A percentile compares a stretch with the other conserved stretches of the same genome.
Evolutionary conservation across 2,113 vertebrate species (phyloP).

Genomic region (Rattus norvegicus): GRCr8 NC_086026.1:117988001-117988500

Average conservation of each 20-base stretch:
- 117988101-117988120: background rate
- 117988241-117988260: background rate
- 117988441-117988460: background rate
- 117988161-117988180: no score
- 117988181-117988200: no score
- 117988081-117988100: background rate
- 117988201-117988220: no score
- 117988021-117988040: background rate
- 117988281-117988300: background rate
- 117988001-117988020: no score
- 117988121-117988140: background rate
- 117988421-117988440: background rate
- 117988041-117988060: background rate
- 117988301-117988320: background rate
- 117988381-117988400: background rate
- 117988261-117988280: background rate
- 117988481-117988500: background rate
- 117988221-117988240: no score
- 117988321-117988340: background rate
- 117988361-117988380: background rate
- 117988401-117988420: background rate
- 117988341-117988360: background rate
- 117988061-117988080: background rate
- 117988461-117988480: background rate
- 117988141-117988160: no score